A percentile compares a stretch with the other conserved stretches of the same genome.
Conservation (phyloP, 2,888 invertebrate genomes). For the Eudemis profundana region DNA sequence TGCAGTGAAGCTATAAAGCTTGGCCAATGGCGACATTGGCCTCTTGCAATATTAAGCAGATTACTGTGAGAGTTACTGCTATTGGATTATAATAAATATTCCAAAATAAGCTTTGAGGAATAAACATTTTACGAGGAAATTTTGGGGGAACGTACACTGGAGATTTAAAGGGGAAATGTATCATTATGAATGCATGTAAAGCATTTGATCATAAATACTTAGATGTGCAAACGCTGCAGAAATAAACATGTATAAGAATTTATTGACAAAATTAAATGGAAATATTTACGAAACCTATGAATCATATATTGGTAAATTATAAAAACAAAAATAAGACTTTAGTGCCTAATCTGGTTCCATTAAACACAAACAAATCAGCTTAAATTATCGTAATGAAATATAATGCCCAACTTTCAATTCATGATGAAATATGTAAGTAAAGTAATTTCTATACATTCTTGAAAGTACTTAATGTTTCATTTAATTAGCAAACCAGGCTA, state of each 20-base stretch:
- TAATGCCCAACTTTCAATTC: too few species aligned
- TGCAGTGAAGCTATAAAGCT: conserved; percentile 22
- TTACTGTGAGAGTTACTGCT: conserved; percentile 30
- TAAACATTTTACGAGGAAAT: conserved; percentile 19
- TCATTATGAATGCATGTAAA: not conserved
- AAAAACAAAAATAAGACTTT: too few species aligned
- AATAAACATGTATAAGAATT: too few species aligned
- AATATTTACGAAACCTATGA: too few species aligned
- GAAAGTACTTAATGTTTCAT: not conserved
- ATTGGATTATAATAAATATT: conserved; percentile 28
- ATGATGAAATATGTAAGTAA: too few species aligned
- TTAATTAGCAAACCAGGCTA: not conserved
- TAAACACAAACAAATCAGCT: too few species aligned
- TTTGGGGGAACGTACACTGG: not conserved
- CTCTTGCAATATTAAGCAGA: conserved; percentile 31
- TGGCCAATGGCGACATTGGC: conserved; percentile 22
- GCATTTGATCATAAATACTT: not conserved
- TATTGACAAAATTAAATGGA: too few species aligned
- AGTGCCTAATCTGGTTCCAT: too few species aligned
- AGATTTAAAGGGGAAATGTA: not conserved
- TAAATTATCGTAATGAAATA: too few species aligned
- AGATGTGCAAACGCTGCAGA: too few species aligned
- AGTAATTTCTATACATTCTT: not conserved
- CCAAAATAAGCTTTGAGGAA: conserved; percentile 16
- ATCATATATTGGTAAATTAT: too few species aligned